phyloP scores from a whole-genome alignment of 2,797 vertebrate genomes.

The Carduelis carduelis region DNA sequence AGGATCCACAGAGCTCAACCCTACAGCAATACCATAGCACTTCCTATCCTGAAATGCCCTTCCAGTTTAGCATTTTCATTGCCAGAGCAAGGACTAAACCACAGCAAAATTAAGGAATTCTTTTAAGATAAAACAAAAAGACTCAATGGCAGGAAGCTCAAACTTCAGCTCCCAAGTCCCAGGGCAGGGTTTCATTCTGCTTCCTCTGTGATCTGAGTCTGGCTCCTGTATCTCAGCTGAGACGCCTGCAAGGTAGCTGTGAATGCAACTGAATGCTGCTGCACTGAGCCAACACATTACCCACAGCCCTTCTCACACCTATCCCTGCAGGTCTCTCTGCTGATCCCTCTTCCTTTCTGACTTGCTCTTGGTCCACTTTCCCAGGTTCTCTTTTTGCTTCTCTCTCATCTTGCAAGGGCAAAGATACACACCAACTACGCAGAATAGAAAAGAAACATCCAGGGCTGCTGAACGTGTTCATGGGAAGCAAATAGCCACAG shows the following conservation, averaged over 20 bases:
- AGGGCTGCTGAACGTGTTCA: constrained; percentile 13
- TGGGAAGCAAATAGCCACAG: constrained; percentile 50
- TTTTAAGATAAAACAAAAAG: background rate
- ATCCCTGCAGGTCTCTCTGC: background rate
- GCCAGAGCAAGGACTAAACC: background rate
- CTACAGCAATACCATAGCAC: background rate
- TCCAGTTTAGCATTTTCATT: background rate
- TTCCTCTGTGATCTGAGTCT: rapidly evolving
- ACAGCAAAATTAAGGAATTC: background rate
- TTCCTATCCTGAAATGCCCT: background rate
- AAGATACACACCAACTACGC: constrained; percentile 41
- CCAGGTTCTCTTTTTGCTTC: background rate
- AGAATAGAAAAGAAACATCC: constrained; percentile 42
- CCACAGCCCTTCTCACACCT: background rate
- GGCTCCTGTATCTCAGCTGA: background rate
- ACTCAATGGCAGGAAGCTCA: background rate
- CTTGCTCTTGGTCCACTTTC: background rate
- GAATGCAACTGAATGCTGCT: background rate
- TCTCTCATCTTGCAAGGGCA: background rate
- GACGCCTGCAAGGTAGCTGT: background rate
- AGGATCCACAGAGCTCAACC: background rate
- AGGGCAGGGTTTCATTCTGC: background rate
- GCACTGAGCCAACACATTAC: background rate
- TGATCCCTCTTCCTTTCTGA: background rate
- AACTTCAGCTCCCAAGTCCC: background rate